Evolutionary conservation across 2,113 vertebrate species (phyloP), one percentile per base, ranked within the genome.

Genomic region (Equus quagga): DNA sequence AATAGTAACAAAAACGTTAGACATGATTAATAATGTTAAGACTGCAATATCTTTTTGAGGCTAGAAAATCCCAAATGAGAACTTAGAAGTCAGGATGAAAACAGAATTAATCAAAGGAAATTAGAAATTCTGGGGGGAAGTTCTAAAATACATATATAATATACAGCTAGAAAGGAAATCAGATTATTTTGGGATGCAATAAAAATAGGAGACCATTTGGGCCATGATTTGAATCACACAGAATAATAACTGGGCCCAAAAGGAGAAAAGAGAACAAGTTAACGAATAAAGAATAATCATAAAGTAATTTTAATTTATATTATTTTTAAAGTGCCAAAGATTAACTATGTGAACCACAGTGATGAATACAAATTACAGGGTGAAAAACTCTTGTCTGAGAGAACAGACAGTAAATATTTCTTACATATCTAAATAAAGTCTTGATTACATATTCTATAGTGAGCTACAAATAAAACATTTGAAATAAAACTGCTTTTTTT

Each of bases 301-400:
- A 33, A 67, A 83, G 14, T 69, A 56, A 67, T 93, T 97, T 96
- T 54, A 76, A 84, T 75, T 87, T 83, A 62, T 33, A 33, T 92
- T 76, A 93, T 81, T 95, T 97, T 91, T 89, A 93, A 33, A 96
- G 70, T 83, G 15, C n/a, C 31, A 94, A 85, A 72, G 58, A 72
- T 72, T 21, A 82, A 49, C 17, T 82, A 49, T 90, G 65, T 85
- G 58, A 95, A 56, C 28, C 31, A 92, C 28, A 75, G 1, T 88
- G 51, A 58, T 41, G n/a, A 91, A 60, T 51, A 89, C 21, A 41
- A 85, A 95, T 73, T 75, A 65, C 1, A 81, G 33, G n/a, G 33
- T 83, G 41, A 91, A 94, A 92, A 94, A 56, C 65, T n/a, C 46
- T 85, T 41, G 2, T 41, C 11, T 88, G 18, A 80, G 46, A 60